Conservation (phyloP, 2,888 invertebrate species). For the Nephrotoma appendiculata region DNA sequence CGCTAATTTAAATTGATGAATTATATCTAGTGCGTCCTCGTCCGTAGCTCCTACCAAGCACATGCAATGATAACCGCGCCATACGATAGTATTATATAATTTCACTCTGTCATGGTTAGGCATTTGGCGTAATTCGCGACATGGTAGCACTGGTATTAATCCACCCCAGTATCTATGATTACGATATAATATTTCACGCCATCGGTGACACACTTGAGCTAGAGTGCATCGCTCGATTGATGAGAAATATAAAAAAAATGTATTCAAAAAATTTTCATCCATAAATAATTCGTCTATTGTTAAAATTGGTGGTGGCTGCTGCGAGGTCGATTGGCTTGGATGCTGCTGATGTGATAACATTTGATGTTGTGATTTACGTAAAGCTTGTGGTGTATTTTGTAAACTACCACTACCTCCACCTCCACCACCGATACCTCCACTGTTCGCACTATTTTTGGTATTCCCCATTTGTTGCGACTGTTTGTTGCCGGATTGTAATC, state of each 20-base stretch:
- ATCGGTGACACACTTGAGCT: conserved; percentile 72
- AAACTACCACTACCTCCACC: conserved; percentile 14
- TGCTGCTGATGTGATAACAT: conserved; percentile 26
- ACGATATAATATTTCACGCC: conserved; percentile 80
- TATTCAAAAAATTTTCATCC: conserved; percentile 72
- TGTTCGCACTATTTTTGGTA: background rate
- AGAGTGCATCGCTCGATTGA: conserved; percentile 62
- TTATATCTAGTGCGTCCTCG: conserved; percentile 77
- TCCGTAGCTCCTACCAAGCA: conserved; percentile 76
- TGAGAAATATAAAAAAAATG: conserved; percentile 72
- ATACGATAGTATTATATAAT: conserved; percentile 65
- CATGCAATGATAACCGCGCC: conserved; percentile 74
- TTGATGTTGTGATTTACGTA: conserved; percentile 27
- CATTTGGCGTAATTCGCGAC: conserved; percentile 60
- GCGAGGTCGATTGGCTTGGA: conserved; percentile 20
- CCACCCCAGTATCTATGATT: conserved; percentile 80
- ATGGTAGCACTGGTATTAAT: conserved; percentile 70
- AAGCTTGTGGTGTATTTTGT: conserved; percentile 26
- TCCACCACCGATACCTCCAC: background rate
- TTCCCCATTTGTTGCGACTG: conserved; percentile 8
- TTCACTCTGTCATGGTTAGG: conserved; percentile 40
- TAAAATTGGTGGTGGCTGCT: conserved; percentile 41
- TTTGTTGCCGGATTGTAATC: conserved; percentile 20
- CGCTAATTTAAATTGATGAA: conserved; percentile 69
- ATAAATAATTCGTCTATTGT: conserved; percentile 62